phyloP scores from a whole-genome alignment of 1,140 invertebrate genomes.

The Panagrolaimus sp. region DNA sequence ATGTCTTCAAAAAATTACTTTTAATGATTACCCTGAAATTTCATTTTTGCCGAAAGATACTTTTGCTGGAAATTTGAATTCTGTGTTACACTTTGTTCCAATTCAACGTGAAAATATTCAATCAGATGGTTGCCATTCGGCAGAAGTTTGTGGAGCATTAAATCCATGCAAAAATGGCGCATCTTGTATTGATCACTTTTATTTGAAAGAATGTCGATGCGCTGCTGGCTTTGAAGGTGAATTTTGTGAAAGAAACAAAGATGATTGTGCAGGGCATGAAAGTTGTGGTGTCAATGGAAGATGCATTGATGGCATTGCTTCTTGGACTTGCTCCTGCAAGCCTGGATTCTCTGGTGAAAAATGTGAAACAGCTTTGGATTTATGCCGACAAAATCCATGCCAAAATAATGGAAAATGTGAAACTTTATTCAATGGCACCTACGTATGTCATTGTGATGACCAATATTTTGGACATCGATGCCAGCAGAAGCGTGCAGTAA shows the following conservation, averaged over 20 bases:
- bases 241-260: conserved; percentile 47
- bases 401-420: conserved; percentile 31
- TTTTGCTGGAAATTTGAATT: conserved; percentile 14
- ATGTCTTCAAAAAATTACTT: conserved; percentile 80
- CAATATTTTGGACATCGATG: conserved; percentile 35
- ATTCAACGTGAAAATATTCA: conserved; percentile 26
- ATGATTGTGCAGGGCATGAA: conserved; percentile 38
- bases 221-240: conserved; percentile 44
- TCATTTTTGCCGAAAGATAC: conserved; percentile 67
- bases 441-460: conserved; percentile 28
- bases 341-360: conserved; percentile 10
- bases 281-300: conserved; percentile 37
- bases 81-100: conserved; percentile 21
- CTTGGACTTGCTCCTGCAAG: conserved; percentile 10
- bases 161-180: conserved; percentile 46
- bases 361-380: conserved; percentile 21
- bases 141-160: conserved; percentile 34
- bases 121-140: conserved; percentile 39
- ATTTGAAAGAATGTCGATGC: conserved; percentile 40
- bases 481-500: conserved; percentile 22
- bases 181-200: conserved; percentile 47
- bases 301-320: conserved; percentile 47
- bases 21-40: conserved; percentile 76
- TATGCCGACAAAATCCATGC: conserved; percentile 37
- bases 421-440: conserved; percentile 20